These are phyloP conservation scores for Xestia ashworthii DNA, from an alignment of 2,888 invertebrate genomes.

Conservation along the genomic window DNA sequence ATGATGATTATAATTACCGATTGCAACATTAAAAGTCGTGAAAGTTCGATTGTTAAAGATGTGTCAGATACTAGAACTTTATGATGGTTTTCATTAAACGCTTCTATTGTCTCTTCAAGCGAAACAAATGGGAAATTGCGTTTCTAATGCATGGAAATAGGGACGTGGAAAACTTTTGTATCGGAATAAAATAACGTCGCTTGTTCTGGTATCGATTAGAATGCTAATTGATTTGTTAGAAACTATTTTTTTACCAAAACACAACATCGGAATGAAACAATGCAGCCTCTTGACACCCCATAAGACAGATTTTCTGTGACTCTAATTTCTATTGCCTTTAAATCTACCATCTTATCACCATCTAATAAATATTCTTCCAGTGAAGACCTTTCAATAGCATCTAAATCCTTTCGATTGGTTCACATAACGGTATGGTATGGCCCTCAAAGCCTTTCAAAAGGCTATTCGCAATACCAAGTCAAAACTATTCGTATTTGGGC, in stretches of 20 bases:
- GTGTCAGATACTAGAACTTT: constrained; percentile 47
- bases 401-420: constrained; percentile 12
- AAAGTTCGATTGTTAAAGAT: constrained; percentile 47
- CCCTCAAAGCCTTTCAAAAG: constrained; percentile 1
- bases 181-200: constrained; percentile 22
- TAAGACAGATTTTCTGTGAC: not conserved
- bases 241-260: not conserved
- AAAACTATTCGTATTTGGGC: not conserved
- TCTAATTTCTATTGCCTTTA: not conserved
- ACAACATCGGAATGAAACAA: too few relatives aligned
- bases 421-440: constrained; percentile 5
- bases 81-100: constrained; percentile 60
- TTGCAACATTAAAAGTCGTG: constrained; percentile 27
- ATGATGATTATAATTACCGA: not conserved
- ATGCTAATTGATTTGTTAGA: not conserved
- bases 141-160: constrained; percentile 78
- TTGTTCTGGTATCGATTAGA: constrained; percentile 22
- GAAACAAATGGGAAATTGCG: constrained; percentile 73
- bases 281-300: too few relatives aligned
- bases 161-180: constrained; percentile 72
- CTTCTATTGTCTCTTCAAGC: constrained; percentile 60
- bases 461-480: not conserved
- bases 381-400: not conserved
- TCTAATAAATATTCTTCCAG: not conserved
- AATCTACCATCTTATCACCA: not conserved